A percentile compares a stretch with the other conserved stretches of the same genome.
Conservation (phyloP, 2,113 vertebrate genomes). For the Chrysemys picta region DNA sequence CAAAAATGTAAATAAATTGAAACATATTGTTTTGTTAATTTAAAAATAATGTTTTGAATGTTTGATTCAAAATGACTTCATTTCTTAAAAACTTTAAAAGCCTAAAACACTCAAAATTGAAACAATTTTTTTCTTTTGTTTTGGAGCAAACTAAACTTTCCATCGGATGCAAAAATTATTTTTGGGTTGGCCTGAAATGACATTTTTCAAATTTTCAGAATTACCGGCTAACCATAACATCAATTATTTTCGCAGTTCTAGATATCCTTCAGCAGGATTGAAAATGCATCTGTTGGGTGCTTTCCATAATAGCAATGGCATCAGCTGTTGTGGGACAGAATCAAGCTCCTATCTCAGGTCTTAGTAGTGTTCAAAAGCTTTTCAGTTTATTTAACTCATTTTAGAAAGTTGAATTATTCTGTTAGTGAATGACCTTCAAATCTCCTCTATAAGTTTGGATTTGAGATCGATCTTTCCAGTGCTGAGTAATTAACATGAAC, state of each 20-base stretch:
- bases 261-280: neutral
- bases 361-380: neutral
- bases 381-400: neutral
- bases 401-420: neutral
- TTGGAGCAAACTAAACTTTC: neutral
- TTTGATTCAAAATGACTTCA: neutral
- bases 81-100: neutral
- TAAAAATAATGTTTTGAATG: neutral
- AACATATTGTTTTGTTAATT: neutral
- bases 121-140: neutral
- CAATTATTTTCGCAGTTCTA: neutral
- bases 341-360: neutral
- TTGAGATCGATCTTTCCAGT: neutral
- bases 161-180: neutral
- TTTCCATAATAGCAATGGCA: neutral
- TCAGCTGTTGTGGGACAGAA: neutral
- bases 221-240: neutral
- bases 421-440: neutral
- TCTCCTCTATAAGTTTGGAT: neutral
- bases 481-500: constrained; percentile 1
- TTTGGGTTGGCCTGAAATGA: neutral
- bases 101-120: neutral
- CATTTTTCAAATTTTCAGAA: neutral
- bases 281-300: neutral
- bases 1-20: neutral